Conservation (phyloP, 1,140 invertebrate species). For the Drosophila kurseongensis region DNA sequence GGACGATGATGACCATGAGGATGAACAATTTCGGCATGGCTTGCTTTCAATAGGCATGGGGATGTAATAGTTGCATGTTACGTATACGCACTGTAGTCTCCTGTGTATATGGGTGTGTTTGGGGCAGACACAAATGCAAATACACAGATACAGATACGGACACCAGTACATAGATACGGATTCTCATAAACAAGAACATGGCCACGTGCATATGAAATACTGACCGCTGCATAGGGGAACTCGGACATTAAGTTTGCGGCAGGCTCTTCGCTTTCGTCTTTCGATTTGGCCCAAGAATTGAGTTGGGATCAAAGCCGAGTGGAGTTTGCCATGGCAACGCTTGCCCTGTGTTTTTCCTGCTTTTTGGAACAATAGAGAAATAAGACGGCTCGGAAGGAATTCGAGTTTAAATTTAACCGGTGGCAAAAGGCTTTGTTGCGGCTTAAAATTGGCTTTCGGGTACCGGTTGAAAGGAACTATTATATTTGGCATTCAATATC, state of each 20-base stretch:
- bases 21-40: slow-evolving; percentile 24
- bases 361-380: slow-evolving; percentile 10
- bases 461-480: neutral
- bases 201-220: slow-evolving; percentile 75
- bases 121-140: slow-evolving; percentile 66
- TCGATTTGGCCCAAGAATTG: slow-evolving; percentile 14
- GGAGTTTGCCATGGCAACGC: slow-evolving; percentile 25
- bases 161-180: slow-evolving; percentile 16
- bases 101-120: neutral
- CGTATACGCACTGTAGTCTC: slow-evolving; percentile 72
- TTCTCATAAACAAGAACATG: slow-evolving; percentile 39
- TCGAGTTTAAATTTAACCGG: slow-evolving; percentile 4
- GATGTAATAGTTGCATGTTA: slow-evolving; percentile 65
- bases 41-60: slow-evolving; percentile 9
- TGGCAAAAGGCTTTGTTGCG: slow-evolving; percentile 17
- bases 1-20: slow-evolving; percentile 10
- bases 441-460: neutral
- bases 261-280: slow-evolving; percentile 14
- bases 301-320: slow-evolving; percentile 17
- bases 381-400: slow-evolving; percentile 24
- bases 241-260: slow-evolving; percentile 53
- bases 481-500: neutral
- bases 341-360: slow-evolving; percentile 14
- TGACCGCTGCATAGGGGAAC: slow-evolving; percentile 63
- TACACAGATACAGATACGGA: slow-evolving; percentile 26